phyloP scores from a whole-genome alignment of 1,140 invertebrate species.

The Vanessa atalanta region DNA sequence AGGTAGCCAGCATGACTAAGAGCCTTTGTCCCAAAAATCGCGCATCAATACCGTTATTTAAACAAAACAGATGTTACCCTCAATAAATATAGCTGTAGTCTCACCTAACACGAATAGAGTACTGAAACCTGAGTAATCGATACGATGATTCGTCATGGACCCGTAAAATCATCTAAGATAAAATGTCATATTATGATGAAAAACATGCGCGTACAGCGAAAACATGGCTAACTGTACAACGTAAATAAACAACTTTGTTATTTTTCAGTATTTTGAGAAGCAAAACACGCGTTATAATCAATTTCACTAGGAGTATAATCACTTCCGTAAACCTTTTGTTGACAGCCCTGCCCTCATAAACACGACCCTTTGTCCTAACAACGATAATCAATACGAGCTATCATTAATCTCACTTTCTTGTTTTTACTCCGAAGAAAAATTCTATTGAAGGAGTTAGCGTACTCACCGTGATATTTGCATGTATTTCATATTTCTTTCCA shows the following conservation, averaged over 20 bases:
- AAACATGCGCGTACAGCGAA: constrained; percentile 45
- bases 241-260: constrained; percentile 34
- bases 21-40: constrained; percentile 73
- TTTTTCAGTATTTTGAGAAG: constrained; percentile 16
- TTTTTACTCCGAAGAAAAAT: constrained; percentile 11
- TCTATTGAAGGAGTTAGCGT: constrained; percentile 7
- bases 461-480: constrained; percentile 98
- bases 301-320: constrained; percentile 44
- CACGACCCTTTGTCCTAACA: constrained; percentile 76
- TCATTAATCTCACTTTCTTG: constrained; percentile 31
- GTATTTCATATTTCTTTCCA: constrained; percentile 97
- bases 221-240: constrained; percentile 10
- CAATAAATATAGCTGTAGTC: constrained; percentile 61
- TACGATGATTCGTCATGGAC: constrained; percentile 59
- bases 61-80: constrained; percentile 68
- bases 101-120: constrained; percentile 36
- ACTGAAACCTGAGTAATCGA: constrained; percentile 64
- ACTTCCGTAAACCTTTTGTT: constrained; percentile 77
- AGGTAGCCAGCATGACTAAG: constrained; percentile 70
- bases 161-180: constrained; percentile 49
- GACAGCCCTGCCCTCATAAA: constrained; percentile 80
- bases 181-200: constrained; percentile 45
- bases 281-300: constrained; percentile 33
- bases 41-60: constrained; percentile 70
- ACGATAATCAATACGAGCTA: constrained; percentile 74